Conservation (phyloP, 2,888 invertebrate species). For the Nezara viridula region DNA sequence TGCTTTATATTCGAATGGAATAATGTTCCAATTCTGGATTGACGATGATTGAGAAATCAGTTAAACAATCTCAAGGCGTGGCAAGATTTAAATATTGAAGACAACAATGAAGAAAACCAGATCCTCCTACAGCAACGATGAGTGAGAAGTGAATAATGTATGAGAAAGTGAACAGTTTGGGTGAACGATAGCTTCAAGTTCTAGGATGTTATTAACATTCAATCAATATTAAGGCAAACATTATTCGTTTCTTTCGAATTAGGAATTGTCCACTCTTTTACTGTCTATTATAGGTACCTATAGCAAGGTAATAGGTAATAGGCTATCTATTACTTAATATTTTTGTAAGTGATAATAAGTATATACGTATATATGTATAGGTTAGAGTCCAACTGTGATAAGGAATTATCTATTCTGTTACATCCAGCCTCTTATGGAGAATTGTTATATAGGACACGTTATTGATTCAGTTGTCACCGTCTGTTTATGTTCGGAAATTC, state of each 20-base stretch:
- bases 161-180: not conserved
- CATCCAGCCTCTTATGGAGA: too few species aligned
- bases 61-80: not conserved
- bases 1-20: not conserved
- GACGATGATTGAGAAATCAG: not conserved
- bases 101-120: not conserved
- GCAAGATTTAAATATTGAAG: not conserved
- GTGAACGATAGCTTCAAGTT: not conserved
- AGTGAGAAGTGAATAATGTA: not conserved
- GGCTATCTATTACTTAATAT: too few species aligned
- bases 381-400: too few species aligned
- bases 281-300: too few species aligned
- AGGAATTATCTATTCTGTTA: too few species aligned
- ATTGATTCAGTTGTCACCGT: too few species aligned
- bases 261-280: not conserved
- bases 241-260: not conserved
- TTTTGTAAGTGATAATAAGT: too few species aligned
- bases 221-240: slow-evolving; percentile 20
- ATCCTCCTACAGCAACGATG: not conserved
- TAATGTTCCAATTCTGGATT: slow-evolving; percentile 9
- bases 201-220: not conserved
- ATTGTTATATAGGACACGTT: too few species aligned
- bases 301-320: too few species aligned
- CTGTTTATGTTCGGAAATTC: too few species aligned
- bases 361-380: too few species aligned